A percentile compares a stretch with the other conserved stretches of the same genome.
phyloP scores from a whole-genome alignment of 2,113 vertebrate genomes.

The Myotis davidii region DNA sequence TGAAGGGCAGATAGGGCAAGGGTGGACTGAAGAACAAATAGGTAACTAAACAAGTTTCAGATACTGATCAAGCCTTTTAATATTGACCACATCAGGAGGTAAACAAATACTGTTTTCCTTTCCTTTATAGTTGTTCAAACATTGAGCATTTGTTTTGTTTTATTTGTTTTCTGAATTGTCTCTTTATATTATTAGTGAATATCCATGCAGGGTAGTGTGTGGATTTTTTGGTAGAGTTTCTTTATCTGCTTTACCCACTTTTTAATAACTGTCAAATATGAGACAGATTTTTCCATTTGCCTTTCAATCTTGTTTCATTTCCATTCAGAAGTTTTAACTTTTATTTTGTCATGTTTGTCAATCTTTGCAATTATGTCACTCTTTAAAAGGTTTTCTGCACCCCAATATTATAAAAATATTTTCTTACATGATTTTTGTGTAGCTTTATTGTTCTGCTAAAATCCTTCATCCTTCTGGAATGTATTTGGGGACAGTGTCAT shows the following conservation, averaged over 20 bases:
- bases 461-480: background rate
- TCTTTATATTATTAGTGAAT: background rate
- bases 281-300: background rate
- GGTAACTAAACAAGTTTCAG: background rate
- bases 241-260: background rate
- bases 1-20: background rate
- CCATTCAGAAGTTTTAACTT: conserved; percentile 2
- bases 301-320: conserved; percentile 32
- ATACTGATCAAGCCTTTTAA: background rate
- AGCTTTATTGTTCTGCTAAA: background rate
- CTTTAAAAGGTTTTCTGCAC: background rate
- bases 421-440: background rate
- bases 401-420: background rate
- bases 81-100: background rate
- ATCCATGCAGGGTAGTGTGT: background rate
- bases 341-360: background rate
- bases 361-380: background rate
- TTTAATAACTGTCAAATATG: background rate
- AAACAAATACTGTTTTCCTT: background rate
- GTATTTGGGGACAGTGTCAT: background rate
- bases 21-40: background rate
- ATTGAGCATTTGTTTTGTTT: background rate
- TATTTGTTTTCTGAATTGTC: background rate
- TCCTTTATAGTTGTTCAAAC: background rate
- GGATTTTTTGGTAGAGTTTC: background rate